These are phyloP conservation scores for Ichneumoninae sp. DNA, from an alignment of 2,888 invertebrate species.

Conservation along the genomic window DNA sequence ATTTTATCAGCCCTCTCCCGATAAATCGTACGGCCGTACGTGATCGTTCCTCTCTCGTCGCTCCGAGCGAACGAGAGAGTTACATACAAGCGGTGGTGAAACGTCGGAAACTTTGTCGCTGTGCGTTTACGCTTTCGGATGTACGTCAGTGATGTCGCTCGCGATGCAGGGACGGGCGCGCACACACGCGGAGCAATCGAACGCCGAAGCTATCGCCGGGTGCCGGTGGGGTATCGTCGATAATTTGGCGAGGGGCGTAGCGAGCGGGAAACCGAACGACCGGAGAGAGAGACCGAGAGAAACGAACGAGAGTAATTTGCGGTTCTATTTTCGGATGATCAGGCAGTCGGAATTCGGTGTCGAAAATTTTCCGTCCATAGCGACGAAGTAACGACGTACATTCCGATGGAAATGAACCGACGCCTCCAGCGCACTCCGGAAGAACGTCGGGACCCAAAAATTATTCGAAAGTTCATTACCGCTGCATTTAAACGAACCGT, in stretches of 20 bases:
- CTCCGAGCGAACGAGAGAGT: not conserved
- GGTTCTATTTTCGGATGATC: constrained; percentile 38
- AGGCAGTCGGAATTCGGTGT: constrained; percentile 8
- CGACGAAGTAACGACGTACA: not conserved
- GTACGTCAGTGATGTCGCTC: constrained; percentile 1
- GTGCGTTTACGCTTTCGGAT: not conserved
- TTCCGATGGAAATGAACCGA: not conserved
- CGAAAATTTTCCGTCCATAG: constrained; percentile 10
- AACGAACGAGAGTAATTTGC: constrained; percentile 22
- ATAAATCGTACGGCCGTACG: constrained; percentile 42
- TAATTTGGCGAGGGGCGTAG: constrained; percentile 57
- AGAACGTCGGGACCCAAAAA: not conserved
- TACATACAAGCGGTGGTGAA: not conserved
- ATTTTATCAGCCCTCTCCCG: constrained; percentile 34
- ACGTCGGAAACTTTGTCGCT: constrained; percentile 2
- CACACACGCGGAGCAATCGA: constrained; percentile 15
- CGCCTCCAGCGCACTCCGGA: not conserved
- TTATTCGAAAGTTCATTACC: not conserved
- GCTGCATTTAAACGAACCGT: not conserved
- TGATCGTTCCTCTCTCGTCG: constrained; percentile 14
- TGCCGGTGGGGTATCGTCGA: constrained; percentile 46
- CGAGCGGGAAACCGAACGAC: not conserved
- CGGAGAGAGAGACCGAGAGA: not conserved
- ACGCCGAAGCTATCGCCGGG: constrained; percentile 34
- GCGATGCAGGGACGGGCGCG: constrained; percentile 2